phyloP scores from a whole-genome alignment of 2,113 vertebrate species.

The Butastur rufipennis region DNA sequence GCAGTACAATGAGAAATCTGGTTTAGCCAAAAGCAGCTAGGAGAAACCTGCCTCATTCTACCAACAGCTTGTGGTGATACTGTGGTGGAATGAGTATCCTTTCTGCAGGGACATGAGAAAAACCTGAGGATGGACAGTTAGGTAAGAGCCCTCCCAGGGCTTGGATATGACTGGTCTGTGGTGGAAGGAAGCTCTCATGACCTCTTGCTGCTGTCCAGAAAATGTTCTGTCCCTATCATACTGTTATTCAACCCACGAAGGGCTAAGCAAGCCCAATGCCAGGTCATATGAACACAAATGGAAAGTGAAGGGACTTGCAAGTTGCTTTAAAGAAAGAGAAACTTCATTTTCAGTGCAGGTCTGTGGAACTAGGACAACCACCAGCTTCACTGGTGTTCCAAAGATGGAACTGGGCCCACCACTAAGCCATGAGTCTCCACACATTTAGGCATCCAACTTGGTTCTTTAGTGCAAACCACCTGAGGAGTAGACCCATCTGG shows the following conservation, averaged over 20 bases:
- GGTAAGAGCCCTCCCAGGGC: neutral
- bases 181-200: neutral
- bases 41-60: neutral
- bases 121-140: neutral
- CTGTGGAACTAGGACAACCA: neutral
- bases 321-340: neutral
- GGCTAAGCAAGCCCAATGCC: neutral
- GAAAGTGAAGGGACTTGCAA: neutral
- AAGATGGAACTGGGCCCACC: neutral
- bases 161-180: neutral
- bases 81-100: neutral
- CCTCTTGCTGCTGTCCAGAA: neutral
- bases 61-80: neutral
- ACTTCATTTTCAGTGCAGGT: neutral
- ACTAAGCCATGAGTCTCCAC: rapidly evolving
- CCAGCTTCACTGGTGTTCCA: neutral
- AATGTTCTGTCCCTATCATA: neutral
- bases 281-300: neutral
- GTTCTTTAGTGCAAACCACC: neutral
- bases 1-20: neutral
- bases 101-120: neutral
- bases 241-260: neutral
- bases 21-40: neutral
- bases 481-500: neutral
- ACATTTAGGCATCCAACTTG: rapidly evolving